phyloP scores from a whole-genome alignment of 2,113 vertebrate species.

The Pheucticus melanocephalus region DNA sequence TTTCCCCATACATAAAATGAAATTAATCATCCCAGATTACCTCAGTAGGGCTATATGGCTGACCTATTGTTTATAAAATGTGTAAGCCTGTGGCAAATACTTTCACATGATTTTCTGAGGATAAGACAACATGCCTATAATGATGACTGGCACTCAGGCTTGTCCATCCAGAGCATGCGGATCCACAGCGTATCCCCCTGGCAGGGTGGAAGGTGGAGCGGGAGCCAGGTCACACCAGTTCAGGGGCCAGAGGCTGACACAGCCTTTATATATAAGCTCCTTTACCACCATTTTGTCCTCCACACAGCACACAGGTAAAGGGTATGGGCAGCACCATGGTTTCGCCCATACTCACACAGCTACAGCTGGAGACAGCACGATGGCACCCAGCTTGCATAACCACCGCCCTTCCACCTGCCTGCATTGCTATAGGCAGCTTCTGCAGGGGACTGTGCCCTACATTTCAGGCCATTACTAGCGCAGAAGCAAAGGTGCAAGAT shows the following conservation, averaged over 20 bases:
- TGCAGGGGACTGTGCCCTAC: constrained; percentile 38
- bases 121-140: background rate
- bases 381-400: background rate
- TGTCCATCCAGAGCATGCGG: fast-evolving
- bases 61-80: background rate
- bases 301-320: background rate
- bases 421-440: background rate
- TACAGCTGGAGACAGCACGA: background rate
- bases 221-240: background rate
- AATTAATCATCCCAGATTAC: background rate
- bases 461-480: constrained; percentile 45
- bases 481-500: constrained; percentile 57
- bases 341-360: background rate
- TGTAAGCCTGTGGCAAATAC: background rate
- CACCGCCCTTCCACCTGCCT: background rate
- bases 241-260: background rate
- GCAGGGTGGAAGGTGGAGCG: fast-evolving
- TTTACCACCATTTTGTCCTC: background rate
- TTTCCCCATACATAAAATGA: background rate
- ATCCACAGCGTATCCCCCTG: background rate
- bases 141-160: background rate
- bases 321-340: background rate
- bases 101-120: background rate
- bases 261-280: background rate
- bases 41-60: background rate